phyloP scores from a whole-genome alignment of 1,140 invertebrate genomes.

The Grapholita molesta region DNA sequence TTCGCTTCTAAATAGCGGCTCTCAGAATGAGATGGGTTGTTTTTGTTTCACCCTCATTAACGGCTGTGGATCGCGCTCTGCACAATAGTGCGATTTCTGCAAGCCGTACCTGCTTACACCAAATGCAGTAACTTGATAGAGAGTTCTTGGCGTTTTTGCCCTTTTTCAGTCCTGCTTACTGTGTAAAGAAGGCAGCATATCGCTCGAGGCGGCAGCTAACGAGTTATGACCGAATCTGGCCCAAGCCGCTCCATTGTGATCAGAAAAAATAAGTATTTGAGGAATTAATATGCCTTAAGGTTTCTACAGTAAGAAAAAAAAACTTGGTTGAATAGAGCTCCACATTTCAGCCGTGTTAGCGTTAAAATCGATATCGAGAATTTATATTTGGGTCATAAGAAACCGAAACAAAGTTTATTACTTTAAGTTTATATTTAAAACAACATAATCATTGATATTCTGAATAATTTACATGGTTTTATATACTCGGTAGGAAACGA shows the following conservation, averaged over 20 bases:
- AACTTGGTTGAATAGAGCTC: not conserved
- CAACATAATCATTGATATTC: too few relatives aligned
- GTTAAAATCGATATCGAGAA: too few relatives aligned
- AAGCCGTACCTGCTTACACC: not conserved
- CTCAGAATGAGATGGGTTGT: not conserved
- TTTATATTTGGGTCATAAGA: too few relatives aligned
- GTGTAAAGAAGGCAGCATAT: not conserved
- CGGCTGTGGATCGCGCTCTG: not conserved
- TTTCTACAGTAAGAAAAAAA: not conserved
- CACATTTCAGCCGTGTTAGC: not conserved
- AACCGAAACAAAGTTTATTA: too few relatives aligned
- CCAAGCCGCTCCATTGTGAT: constrained; percentile 1
- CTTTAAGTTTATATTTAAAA: too few relatives aligned
- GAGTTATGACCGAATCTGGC: not conserved
- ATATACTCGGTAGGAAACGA: too few relatives aligned
- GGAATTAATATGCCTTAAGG: not conserved
- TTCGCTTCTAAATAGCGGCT: not conserved
- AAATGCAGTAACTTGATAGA: not conserved
- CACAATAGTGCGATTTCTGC: not conserved
- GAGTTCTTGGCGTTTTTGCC: not conserved
- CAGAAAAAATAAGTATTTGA: not conserved
- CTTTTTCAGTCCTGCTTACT: not conserved
- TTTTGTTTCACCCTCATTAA: constrained; percentile 2
- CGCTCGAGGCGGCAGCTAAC: constrained; percentile 2
- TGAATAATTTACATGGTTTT: too few relatives aligned